Conservation (phyloP, 1,140 invertebrate genomes). For the Drosophila nigromelanica region DNA sequence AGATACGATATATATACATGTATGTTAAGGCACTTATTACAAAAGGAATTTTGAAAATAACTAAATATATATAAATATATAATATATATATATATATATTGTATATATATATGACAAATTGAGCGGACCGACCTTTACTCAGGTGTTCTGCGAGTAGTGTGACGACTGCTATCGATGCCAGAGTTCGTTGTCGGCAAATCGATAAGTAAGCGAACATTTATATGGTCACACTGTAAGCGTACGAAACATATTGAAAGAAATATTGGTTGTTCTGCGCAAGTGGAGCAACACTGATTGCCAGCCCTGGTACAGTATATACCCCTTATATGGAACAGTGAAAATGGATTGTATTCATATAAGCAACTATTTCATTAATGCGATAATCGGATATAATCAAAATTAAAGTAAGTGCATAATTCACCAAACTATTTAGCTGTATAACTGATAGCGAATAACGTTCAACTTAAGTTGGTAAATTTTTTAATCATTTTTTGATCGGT, state of each 20-base stretch:
- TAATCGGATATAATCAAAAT: no score
- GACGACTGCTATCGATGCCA: conserved; percentile 31
- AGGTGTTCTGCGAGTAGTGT: conserved; percentile 61
- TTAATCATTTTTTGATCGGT: no score
- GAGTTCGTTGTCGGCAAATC: neutral
- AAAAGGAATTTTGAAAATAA: conserved; percentile 59
- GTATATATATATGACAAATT: conserved; percentile 28
- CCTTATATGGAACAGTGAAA: no score
- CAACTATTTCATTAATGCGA: no score
- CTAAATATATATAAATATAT: conserved; percentile 1
- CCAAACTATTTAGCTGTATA: no score
- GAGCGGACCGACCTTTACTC: conserved; percentile 62
- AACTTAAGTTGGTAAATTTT: no score
- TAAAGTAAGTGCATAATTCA: no score
- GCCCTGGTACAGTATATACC: neutral
- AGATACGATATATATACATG: conserved; percentile 11
- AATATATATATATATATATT: conserved; percentile 13
- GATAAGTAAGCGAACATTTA: neutral
- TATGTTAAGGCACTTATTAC: conserved; percentile 31
- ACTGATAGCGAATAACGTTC: no score
- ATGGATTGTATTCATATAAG: no score
- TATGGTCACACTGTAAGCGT: neutral
- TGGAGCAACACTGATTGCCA: neutral
- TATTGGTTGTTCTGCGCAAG: neutral
- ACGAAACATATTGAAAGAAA: no score